These are phyloP conservation scores for Boloria euphrosyne DNA, from an alignment of 2,888 invertebrate species.

Conservation along the genomic window DNA sequence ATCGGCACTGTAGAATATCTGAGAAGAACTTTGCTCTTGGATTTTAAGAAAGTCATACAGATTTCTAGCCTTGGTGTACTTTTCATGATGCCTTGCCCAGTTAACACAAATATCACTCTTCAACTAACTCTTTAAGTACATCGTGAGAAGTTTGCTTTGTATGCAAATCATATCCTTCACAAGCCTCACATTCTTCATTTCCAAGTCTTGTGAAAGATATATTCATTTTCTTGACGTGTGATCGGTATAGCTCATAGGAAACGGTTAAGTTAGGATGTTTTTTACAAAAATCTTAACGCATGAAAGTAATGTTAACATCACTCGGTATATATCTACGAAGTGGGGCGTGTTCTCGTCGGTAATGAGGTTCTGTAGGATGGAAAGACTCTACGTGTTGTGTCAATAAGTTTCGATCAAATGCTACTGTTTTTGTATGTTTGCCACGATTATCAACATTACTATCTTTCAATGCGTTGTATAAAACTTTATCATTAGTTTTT, in stretches of 20 bases:
- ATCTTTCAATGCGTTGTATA: too few species aligned
- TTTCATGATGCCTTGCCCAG: neutral
- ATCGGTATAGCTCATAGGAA: constrained; percentile 34
- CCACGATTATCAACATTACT: too few species aligned
- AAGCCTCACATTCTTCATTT: constrained; percentile 43
- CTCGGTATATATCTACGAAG: neutral
- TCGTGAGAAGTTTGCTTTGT: constrained; percentile 2
- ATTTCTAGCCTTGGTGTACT: neutral
- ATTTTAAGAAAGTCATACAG: neutral
- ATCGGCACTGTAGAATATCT: neutral
- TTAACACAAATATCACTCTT: neutral
- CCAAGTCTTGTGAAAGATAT: constrained; percentile 43
- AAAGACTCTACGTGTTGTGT: too few species aligned
- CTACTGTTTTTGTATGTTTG: too few species aligned
- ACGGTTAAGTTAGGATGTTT: neutral
- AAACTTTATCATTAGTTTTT: too few species aligned
- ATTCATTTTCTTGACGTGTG: constrained; percentile 39
- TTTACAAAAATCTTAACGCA: neutral
- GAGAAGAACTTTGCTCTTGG: neutral
- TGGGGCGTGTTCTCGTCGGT: too few species aligned
- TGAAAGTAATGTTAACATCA: neutral
- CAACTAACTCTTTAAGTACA: neutral
- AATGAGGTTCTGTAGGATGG: too few species aligned
- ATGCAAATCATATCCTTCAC: constrained; percentile 36
- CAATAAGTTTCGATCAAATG: too few species aligned